These are phyloP conservation scores for Druceiella hillmani DNA, from an alignment of 2,888 invertebrate species.

Conservation along the genomic window DNA sequence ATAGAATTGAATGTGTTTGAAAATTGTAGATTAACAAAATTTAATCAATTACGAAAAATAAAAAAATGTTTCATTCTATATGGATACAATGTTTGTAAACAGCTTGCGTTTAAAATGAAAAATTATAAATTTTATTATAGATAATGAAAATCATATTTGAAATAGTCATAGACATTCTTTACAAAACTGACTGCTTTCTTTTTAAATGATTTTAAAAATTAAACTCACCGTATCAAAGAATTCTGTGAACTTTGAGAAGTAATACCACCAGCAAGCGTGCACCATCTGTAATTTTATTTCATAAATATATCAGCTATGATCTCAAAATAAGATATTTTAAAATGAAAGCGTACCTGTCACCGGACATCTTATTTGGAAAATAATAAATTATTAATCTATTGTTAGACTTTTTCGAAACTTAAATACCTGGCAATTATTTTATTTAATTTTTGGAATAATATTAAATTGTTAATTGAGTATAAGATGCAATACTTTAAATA, in stretches of 20 bases:
- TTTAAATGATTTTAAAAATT: too few species aligned
- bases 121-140: too few species aligned
- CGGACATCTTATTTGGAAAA: neutral
- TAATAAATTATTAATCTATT: neutral
- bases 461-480: too few species aligned
- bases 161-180: too few species aligned
- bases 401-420: neutral
- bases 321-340: neutral
- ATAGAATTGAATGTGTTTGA: too few species aligned
- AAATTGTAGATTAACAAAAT: too few species aligned
- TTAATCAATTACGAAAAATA: too few species aligned
- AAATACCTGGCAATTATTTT: neutral
- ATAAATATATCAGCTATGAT: neutral
- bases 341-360: neutral
- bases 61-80: too few species aligned
- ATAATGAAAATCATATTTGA: too few species aligned
- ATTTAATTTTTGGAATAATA: neutral
- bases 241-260: conserved; percentile 91
- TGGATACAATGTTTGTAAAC: too few species aligned
- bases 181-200: neutral
- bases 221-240: conserved; percentile 82
- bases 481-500: too few species aligned
- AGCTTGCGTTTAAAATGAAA: too few species aligned
- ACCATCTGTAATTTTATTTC: conserved; percentile 61
- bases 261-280: conserved; percentile 88